Base-by-base conservation (phyloP, 2,113 vertebrate species). In the Alligator sinensis region DNA sequence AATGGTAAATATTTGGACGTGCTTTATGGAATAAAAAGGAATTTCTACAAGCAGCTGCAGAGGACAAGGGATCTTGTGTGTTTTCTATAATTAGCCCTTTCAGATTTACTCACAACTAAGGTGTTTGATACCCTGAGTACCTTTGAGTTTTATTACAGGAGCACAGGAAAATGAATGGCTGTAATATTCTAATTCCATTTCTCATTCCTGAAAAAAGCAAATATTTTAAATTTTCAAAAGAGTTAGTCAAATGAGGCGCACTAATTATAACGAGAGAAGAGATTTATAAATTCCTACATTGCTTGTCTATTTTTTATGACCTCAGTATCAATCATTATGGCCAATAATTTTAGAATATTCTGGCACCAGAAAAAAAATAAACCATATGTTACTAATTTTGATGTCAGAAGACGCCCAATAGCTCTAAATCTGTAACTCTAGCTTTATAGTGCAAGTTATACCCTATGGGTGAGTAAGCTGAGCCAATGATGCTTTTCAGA, bases 381-480 rank as follows among this genome's bases (percentile, higher is more conserved):
- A 27, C 47, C 94, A 95, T n/a, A 24, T 95, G 95, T 70, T 91
- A 94, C 28, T 93, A 81, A 95, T 97, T 95, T 87, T 94, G 72
- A 88, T 58, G 91, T 95, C 89, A 90, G 72, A 94, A 95, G 89
- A 96, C 90, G 84, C 95, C 94, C 94, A 92, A 72, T 74, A 96
- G 86, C 82, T 97, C 92, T 86, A 78, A 70, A 94, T 61, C 91
- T 88, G 93, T 91, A 96, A 97, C 84, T 90, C 86, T 25, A 92
- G 64, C 85, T 94, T 79, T 80, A 80, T 0, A 57, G 87, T 22
- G 66, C 60, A 87, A 86, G 87, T 72, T 75, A 86, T 96, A 95
- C n/a, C 80, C 88, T 64, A 15, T 54, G 87, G 89, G 79, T 94
- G 95, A 96, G 88, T 87, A 93, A 91, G 77, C 25, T 2, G 90